A percentile compares a stretch with the other conserved stretches of the same genome.
These are phyloP conservation scores for Ia io DNA, from an alignment of 2,113 vertebrate genomes.

Conservation along the genomic window DNA sequence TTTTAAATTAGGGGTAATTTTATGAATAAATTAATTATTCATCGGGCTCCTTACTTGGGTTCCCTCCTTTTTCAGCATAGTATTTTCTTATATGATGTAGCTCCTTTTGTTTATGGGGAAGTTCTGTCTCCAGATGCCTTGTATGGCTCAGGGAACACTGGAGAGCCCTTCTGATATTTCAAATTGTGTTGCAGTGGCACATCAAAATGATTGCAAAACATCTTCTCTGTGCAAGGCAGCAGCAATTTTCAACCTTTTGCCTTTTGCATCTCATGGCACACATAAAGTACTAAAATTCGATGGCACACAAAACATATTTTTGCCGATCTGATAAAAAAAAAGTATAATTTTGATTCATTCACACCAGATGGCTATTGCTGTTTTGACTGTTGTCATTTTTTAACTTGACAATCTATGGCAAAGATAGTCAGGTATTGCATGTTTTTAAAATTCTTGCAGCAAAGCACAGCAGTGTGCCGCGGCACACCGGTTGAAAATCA, in stretches of 20 bases:
- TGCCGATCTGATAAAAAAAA: neutral
- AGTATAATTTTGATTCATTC: neutral
- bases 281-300: neutral
- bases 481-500: neutral
- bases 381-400: neutral
- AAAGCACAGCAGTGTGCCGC: neutral
- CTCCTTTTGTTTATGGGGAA: neutral
- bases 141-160: neutral
- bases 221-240: neutral
- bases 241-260: neutral
- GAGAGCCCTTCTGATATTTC: neutral
- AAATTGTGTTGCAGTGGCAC: neutral
- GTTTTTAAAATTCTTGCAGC: neutral
- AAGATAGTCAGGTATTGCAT: neutral
- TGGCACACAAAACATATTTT: neutral
- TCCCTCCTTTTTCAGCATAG: neutral
- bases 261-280: neutral
- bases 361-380: neutral
- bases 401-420: neutral
- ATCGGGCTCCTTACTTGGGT: neutral
- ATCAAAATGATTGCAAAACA: conserved; percentile 19
- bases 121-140: neutral
- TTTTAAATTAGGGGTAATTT: conserved; percentile 4
- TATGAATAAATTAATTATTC: neutral
- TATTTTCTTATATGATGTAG: neutral